Evolutionary conservation across 64 coral and sea anemone genomes (phyloP), one percentile per base, ranked within the genome.

Genomic region (Platygyra sinensis): DNA sequence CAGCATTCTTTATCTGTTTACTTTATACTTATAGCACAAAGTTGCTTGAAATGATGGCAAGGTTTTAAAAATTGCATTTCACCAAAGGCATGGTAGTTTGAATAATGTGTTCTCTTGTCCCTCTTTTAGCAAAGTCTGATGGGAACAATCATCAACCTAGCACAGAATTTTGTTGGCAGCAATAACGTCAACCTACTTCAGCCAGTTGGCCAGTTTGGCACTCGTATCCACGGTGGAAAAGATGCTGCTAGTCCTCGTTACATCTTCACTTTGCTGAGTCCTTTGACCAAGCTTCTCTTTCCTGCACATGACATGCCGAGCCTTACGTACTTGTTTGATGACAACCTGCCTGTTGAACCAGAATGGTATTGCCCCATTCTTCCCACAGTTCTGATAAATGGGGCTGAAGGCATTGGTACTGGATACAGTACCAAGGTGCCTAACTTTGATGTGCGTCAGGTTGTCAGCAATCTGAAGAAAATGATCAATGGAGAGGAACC

Each of bases 141-240:
- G 94, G 89, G 94, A 51, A 99, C 97, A 17, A 96, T 99, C 88
- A 88, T 96, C 69, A 99, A 99, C 97, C 91, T 99, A 69, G 97
- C 97, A 2, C 94, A 99, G 72, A 99, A 99, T 88, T 99, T 89
- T 88, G 94, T 99, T 4, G 97, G 97, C 29, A 99, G 97, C 88
- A 99, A 99, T 67, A 99, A 99, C 72, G 72, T 99, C 12, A 99
- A 96, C 54, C 83, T 99, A 16, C 79, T 99, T 4, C 87, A 93
- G n/a, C 97, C 97, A 25, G 85, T 99, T 69, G 97, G 97, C n/a
- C 97, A 99, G 91, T 99, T 99, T 91, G 97, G 97, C 75, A 99
- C 97, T 17, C 91, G 97, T 28, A 79, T 99, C 18, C 94, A 99
- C 59, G 97, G 97, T 4, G 97, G 97, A 33, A 99, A 99, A 64